Base-by-base conservation (phyloP, 2,888 invertebrate species). In the Calameuta idolon region DNA sequence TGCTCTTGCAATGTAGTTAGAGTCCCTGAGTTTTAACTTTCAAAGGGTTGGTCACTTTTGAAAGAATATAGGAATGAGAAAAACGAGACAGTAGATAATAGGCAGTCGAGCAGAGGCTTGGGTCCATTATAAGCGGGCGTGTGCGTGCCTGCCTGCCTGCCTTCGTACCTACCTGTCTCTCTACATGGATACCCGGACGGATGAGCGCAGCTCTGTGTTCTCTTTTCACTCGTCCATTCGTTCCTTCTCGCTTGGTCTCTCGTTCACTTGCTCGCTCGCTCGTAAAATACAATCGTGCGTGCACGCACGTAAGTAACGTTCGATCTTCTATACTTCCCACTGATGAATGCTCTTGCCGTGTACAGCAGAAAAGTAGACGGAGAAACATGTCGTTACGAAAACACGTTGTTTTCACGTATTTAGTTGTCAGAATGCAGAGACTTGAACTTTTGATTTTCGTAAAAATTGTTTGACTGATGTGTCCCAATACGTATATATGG, bases 21-120 rank as follows among this genome's bases (percentile, higher is more conserved):
- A 30, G 71, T 33, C 31, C 31, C 73, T 69, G 75, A 77, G 76
- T 79, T 79, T 82, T 82, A 81, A 75, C 79, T 79, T 76, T 82
- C 79, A 78, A 75, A 83, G 75, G 12, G 80, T 69, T 73, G 74
- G 34, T 74, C 71, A 34, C 78, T 73, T 75, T 81, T 81, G 77
- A 76, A 12, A 69, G 75, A 80, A 79, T 79, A 80, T 69, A 75
- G 34, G 73, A 80, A 78, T 78, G 76, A 77, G 76, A 79, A 69
- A 40, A 55, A 15, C 37, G n/a, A 33, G 23, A 69, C 71, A 69
- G n/a, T 4, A 23, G 40, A 55, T 55, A 55, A 55, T 55, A 33
- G 30, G 55, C 31, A 55, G 37, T 75, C 35, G 34, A 35, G 73
- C 69, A 34, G 78, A 74, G 73, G 71, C 55, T 55, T 34, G 30